phyloP scores from a whole-genome alignment of 2,888 invertebrate species.

The Phalera bucephala region DNA sequence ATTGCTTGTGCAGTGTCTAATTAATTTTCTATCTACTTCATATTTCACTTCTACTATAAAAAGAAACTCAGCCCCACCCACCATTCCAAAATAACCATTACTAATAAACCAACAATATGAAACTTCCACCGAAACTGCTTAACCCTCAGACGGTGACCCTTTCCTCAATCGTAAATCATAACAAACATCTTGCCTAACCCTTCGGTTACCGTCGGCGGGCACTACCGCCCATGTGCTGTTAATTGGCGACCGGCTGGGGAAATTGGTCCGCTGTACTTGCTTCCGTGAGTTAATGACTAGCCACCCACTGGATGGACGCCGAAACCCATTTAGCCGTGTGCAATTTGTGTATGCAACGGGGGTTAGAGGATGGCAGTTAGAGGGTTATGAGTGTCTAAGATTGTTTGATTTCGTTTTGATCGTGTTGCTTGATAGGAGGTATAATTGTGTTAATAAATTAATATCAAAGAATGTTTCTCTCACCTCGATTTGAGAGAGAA shows the following conservation, averaged over 20 bases:
- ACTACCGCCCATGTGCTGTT: slow-evolving; percentile 67
- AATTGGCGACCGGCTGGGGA: slow-evolving; percentile 77
- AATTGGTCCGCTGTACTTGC: slow-evolving; percentile 79
- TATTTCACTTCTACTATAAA: no score
- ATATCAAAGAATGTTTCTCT: no score
- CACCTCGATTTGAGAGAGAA: no score
- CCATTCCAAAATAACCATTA: no score
- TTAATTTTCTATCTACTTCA: no score
- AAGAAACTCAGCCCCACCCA: no score
- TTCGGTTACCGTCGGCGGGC: slow-evolving; percentile 57
- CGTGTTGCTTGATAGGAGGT: no score
- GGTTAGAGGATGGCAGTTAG: slow-evolving; percentile 57
- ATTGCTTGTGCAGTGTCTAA: no score
- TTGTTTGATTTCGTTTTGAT: slow-evolving; percentile 17
- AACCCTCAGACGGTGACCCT: slow-evolving; percentile 40
- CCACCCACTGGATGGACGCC: slow-evolving; percentile 75
- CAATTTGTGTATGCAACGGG: slow-evolving; percentile 72
- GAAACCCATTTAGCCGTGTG: slow-evolving; percentile 77
- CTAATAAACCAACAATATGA: slow-evolving; percentile 1
- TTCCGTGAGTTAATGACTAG: slow-evolving; percentile 81
- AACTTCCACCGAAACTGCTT: slow-evolving; percentile 10
- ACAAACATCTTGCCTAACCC: slow-evolving; percentile 78
- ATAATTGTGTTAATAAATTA: no score
- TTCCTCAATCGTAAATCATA: slow-evolving; percentile 71
- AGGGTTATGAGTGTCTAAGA: slow-evolving; percentile 31